Evolutionary conservation across 2,797 vertebrate genomes (phyloP), one percentile per base, ranked within the genome.

Genomic region (Dromococcyx pavoninus): DNA sequence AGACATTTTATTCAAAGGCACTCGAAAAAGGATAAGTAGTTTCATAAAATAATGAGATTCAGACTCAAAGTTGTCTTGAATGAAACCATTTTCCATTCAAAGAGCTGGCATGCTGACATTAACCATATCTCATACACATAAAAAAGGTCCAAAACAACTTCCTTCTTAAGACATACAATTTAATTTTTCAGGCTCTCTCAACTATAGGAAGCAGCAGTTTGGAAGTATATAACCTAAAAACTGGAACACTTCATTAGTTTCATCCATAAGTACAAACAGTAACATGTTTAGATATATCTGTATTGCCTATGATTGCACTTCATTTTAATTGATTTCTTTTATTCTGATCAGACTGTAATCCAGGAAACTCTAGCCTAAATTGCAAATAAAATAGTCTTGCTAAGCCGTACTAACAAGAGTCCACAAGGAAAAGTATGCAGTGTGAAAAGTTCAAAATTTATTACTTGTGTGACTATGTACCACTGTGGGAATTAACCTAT

Each of bases 371-470:
- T 2, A 70, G n/a, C 13, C 39, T 66, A 86, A 65, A 66, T 28
- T 56, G 51, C 46, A 90, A 91, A 69, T 75, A 93, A 84, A 91
- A 71, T 23, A 92, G 65, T 76, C 64, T 37, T 53, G 27, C 53
- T 90, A 91, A 78, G 22, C 17, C 62, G 78, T 18, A 86, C 70
- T 66, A 91, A 85, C 7, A 0, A 82, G 27, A 69, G 71, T 72
- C n/a, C 60, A 66, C 46, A 66, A 78, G 67, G 51, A 76, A 89
- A 91, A 90, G 57, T 16, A 81, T 17, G 39, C 39, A 12, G 0
- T 51, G 33, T 35, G 51, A 76, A 91, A 95, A 89, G 77, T 95
- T 94, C 93, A 81, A 92, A 94, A 93, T 94, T 66, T 91, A 87
- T 91, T 6, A 91, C 64, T 93, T 82, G 15, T 69, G 30, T 93